Conservation (phyloP, 1,140 invertebrate genomes). For the Drosophila nebulosa region DNA sequence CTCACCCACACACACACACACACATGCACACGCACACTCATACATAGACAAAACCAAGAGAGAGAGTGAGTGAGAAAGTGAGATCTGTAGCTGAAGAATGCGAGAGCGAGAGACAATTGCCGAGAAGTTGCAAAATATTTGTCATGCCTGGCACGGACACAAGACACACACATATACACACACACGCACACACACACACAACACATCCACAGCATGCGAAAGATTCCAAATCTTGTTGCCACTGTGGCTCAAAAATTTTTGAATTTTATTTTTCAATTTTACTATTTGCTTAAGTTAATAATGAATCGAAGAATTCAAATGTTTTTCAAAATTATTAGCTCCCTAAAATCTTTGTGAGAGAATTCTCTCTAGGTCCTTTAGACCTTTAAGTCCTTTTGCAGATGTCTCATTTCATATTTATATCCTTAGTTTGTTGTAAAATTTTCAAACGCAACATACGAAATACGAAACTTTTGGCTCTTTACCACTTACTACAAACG, state of each 20-base stretch:
- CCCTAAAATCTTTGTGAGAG: no score
- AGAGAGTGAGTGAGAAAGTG: background rate
- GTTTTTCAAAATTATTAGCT: no score
- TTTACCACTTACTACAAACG: no score
- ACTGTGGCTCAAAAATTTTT: constrained; percentile 15
- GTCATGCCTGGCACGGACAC: constrained; percentile 71
- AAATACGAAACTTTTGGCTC: no score
- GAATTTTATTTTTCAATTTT: background rate
- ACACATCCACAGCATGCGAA: constrained; percentile 28
- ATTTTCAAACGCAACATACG: no score
- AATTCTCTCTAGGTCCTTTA: no score
- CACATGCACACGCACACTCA: constrained; percentile 32
- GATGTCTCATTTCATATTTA: no score
- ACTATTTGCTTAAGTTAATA: background rate
- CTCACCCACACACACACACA: constrained; percentile 14
- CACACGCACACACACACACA: constrained; percentile 9
- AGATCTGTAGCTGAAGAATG: background rate
- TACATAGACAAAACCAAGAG: background rate
- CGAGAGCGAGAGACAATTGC: constrained; percentile 20
- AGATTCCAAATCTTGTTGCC: constrained; percentile 31
- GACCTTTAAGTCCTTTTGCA: no score
- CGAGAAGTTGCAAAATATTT: constrained; percentile 71
- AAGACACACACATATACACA: constrained; percentile 46
- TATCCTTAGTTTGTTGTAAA: no score
- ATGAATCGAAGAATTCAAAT: no score